Conservation (phyloP, 2,797 vertebrate species). For the Morelia viridis region DNA sequence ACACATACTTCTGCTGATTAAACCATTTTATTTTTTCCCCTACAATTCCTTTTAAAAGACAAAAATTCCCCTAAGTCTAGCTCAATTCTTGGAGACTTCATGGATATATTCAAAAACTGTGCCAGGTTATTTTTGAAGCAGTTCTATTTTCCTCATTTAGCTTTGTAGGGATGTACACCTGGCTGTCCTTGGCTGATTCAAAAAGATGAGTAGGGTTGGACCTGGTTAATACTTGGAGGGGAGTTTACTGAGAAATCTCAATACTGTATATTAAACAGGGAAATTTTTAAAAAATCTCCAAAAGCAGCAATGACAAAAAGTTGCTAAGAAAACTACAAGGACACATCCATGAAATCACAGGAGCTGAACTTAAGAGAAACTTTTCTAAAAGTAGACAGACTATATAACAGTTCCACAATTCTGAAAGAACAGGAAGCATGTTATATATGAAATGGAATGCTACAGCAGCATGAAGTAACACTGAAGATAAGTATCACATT, state of each 20-base stretch:
- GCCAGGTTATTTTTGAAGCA: not conserved
- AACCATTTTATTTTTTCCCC: not conserved
- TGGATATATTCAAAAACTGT: not conserved
- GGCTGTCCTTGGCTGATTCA: not conserved
- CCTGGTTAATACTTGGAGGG: not conserved
- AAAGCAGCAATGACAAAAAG: not conserved
- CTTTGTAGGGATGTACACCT: not conserved
- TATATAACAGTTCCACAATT: not conserved
- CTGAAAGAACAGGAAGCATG: not conserved
- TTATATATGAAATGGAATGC: not conserved
- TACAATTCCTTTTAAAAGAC: not conserved
- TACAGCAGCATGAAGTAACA: not conserved
- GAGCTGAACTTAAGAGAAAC: not conserved
- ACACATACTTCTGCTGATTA: not conserved
- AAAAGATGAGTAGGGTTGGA: not conserved
- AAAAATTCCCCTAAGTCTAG: not conserved
- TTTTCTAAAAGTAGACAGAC: not conserved
- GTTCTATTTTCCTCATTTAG: not conserved
- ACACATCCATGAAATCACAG: not conserved
- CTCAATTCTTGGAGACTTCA: not conserved
- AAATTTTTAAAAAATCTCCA: not conserved
- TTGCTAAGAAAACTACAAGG: not conserved
- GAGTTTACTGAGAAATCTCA: not conserved
- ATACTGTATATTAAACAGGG: not conserved
- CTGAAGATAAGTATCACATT: not conserved